These are phyloP conservation scores for Brachyopa scutellaris DNA, from an alignment of 2,888 invertebrate species.

Conservation along the genomic window DNA sequence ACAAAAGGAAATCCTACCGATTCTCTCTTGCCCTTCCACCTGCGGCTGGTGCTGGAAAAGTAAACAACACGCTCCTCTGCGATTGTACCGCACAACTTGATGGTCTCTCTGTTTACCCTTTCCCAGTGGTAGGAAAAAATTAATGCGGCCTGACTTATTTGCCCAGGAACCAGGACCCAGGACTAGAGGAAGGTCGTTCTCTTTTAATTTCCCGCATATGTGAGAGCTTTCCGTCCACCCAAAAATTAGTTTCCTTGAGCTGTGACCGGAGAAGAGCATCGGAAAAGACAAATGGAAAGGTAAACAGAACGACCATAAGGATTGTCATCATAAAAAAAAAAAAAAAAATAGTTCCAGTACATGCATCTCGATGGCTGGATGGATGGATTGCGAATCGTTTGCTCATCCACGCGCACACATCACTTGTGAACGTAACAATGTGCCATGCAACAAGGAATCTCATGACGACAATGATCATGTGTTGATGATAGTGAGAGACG, in stretches of 20 bases:
- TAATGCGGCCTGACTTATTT: constrained; percentile 49
- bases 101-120: constrained; percentile 47
- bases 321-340: constrained; percentile 53
- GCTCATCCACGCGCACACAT: neutral
- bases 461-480: constrained; percentile 23
- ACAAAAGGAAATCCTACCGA: too few species aligned
- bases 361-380: constrained; percentile 19
- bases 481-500: constrained; percentile 5
- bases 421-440: neutral
- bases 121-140: constrained; percentile 25
- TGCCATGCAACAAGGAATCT: constrained; percentile 2
- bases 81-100: constrained; percentile 49
- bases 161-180: constrained; percentile 29
- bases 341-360: too few species aligned
- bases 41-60: constrained; percentile 22
- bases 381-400: constrained; percentile 41
- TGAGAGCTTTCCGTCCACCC: constrained; percentile 11
- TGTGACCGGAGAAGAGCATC: neutral
- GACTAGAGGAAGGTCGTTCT: too few species aligned
- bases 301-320: constrained; percentile 48
- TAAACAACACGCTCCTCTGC: constrained; percentile 57
- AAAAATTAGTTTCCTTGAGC: constrained; percentile 19
- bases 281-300: constrained; percentile 58
- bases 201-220: constrained; percentile 64
- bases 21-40: too few species aligned